phyloP scores from a whole-genome alignment of 1,140 invertebrate genomes.

The Rhopalosiphum maidis region DNA sequence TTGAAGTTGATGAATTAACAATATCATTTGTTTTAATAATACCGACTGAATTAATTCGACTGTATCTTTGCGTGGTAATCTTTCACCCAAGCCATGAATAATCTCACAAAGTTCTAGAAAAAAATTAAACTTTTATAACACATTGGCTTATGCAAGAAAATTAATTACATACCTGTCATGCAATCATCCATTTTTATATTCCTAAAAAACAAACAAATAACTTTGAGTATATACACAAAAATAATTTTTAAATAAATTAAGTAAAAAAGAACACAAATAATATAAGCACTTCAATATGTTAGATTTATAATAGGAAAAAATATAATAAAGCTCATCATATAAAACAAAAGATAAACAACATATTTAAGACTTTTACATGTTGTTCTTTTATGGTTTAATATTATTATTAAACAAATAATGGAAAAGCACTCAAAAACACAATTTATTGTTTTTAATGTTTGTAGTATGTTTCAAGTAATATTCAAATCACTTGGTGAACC shows the following conservation, averaged over 20 bases:
- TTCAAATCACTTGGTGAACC: no score
- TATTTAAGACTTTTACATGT: no score
- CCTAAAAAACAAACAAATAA: neutral
- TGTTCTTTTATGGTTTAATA: no score
- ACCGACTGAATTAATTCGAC: neutral
- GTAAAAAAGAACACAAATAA: neutral
- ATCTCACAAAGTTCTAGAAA: slow-evolving; percentile 40
- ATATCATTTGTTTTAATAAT: slow-evolving; percentile 22
- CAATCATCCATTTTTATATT: neutral
- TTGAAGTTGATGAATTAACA: neutral
- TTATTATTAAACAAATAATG: no score
- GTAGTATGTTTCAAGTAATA: no score
- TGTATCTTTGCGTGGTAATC: neutral
- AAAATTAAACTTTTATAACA: neutral
- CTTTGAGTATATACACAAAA: neutral
- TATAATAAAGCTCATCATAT: no score
- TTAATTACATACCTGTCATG: neutral
- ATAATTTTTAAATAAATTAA: neutral
- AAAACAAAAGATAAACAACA: no score
- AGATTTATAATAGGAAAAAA: neutral
- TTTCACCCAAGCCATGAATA: slow-evolving; percentile 10
- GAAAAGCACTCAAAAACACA: no score
- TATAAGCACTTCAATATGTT: neutral
- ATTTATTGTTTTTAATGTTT: no score
- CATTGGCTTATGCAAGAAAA: neutral